Conservation (phyloP, 2,888 invertebrate genomes). For the Arrhopalites spinosus region DNA sequence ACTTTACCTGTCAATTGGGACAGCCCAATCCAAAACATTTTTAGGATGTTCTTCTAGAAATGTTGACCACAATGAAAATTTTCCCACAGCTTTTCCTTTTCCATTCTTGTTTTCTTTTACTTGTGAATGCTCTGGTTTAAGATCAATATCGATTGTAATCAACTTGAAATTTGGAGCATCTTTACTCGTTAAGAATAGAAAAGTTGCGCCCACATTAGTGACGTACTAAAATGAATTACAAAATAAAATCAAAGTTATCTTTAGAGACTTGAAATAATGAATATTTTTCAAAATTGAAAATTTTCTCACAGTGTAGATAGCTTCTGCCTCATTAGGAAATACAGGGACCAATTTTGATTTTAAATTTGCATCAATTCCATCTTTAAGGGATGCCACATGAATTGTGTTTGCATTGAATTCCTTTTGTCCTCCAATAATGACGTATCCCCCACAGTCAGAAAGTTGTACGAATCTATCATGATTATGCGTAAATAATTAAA, state of each 20-base stretch:
- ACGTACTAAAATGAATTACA: conserved; percentile 10
- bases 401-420: conserved; percentile 17
- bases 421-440: conserved; percentile 13
- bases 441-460: not conserved
- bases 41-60: conserved; percentile 26
- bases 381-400: conserved; percentile 6
- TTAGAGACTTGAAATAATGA: not conserved
- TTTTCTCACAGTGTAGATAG: conserved; percentile 5
- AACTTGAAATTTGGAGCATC: conserved; percentile 29
- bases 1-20: conserved; percentile 9
- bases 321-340: conserved; percentile 19
- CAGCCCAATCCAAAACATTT: conserved; percentile 26
- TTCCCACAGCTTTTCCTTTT: not conserved
- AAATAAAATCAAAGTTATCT: not conserved
- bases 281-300: too few relatives aligned
- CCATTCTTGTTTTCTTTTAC: not conserved
- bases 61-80: conserved; percentile 11
- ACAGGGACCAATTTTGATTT: conserved; percentile 16
- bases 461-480: conserved; percentile 4
- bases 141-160: conserved; percentile 16
- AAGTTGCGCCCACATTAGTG: conserved; percentile 16
- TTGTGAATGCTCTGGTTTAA: not conserved
- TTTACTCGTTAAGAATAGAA: conserved; percentile 25
- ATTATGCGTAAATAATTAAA: too few relatives aligned
- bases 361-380: conserved; percentile 7